Conservation (phyloP, 2,113 vertebrate species). For the Promerops cafer region DNA sequence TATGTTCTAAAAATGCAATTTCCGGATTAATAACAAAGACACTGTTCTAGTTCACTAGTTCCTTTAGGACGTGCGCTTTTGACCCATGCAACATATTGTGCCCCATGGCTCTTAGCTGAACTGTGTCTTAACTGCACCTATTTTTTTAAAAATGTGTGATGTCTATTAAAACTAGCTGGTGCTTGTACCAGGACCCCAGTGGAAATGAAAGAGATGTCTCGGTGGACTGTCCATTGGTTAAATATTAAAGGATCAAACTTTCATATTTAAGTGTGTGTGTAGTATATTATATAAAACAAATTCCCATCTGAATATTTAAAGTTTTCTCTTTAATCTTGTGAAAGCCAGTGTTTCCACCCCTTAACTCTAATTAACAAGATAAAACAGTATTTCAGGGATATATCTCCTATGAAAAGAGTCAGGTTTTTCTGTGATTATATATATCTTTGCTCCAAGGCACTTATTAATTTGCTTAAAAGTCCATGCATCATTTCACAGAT, state of each 20-base stretch:
- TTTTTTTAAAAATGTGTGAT: constrained; percentile 64
- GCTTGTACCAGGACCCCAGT: constrained; percentile 56
- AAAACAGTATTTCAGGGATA: constrained; percentile 37
- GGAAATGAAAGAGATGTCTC: constrained; percentile 70
- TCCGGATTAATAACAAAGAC: constrained; percentile 81
- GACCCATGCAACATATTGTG: constrained; percentile 79
- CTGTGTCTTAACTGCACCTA: constrained; percentile 65
- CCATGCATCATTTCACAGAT: constrained; percentile 38
- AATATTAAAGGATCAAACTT: constrained; percentile 71
- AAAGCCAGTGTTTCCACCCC: background rate
- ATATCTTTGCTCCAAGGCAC: background rate
- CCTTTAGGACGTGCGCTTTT: constrained; percentile 74
- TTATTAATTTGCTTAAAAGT: constrained; percentile 50
- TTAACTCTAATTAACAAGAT: constrained; percentile 48
- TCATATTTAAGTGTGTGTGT: constrained; percentile 68
- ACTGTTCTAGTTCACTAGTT: constrained; percentile 65
- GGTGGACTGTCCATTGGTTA: constrained; percentile 59
- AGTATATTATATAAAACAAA: constrained; percentile 43
- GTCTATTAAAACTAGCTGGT: constrained; percentile 72
- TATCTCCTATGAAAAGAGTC: constrained; percentile 41
- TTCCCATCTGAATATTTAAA: constrained; percentile 54
- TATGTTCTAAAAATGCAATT: constrained; percentile 81
- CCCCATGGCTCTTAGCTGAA: constrained; percentile 76
- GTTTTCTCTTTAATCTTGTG: background rate
- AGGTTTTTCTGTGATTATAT: constrained; percentile 24